Base-by-base conservation (phyloP, 2,113 vertebrate genomes). In the Ameiurus melas region DNA sequence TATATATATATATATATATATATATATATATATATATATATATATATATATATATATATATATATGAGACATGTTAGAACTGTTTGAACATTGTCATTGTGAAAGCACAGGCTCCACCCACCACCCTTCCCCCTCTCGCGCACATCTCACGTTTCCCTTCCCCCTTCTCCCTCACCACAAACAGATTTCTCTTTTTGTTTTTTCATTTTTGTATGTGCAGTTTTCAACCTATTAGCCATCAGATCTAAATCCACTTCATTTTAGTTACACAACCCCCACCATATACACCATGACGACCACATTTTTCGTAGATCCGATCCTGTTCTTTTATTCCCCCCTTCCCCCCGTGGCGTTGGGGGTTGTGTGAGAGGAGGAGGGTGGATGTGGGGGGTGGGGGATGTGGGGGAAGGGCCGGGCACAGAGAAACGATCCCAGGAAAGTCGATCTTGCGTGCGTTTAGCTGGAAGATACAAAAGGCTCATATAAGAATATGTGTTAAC, bases 31-130 rank as follows among this genome's bases (percentile, higher is more conserved):
- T n/a, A n/a, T n/a, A n/a, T n/a, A n/a, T n/a, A n/a, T n/a, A n/a
- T n/a, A n/a, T n/a, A n/a, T n/a, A n/a, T n/a, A n/a, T n/a, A n/a
- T n/a, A n/a, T n/a, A n/a, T n/a, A n/a, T n/a, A n/a, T n/a, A n/a
- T n/a, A n/a, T n/a, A n/a, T n/a, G 10, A 36, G 25, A 39, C 80
- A 33, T 33, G 12, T 33, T 66, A 77, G 20, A 27, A 80, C 36
- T 57, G 85, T 70, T 19, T 33, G 58, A 57, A 83, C 22, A 58
- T 60, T 77, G 60, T 71, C 55, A 57, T 57, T 62, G 86, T 89
- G 85, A 16, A 1, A 3, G 22, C 27, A 51, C 55, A 86, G 86
- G 84, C 93, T 91, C 94, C 94, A 88, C 93, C 95, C 89, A 82
- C 71, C 22, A 53, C 9, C 89, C 91, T 91, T 85, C 20, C 89